Base-by-base conservation (phyloP, 1,140 invertebrate species). In the Galleria mellonella region DNA sequence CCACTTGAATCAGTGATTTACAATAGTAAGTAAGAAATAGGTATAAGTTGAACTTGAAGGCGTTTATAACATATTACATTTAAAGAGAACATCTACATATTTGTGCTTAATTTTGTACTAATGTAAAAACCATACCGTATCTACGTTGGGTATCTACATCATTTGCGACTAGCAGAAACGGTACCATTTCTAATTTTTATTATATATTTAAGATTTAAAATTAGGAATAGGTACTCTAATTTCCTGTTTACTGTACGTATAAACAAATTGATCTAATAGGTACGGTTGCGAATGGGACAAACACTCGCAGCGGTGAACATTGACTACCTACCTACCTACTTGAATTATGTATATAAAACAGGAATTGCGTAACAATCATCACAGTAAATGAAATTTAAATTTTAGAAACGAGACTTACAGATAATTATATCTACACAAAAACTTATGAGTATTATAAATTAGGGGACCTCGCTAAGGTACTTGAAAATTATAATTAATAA, bases 401-500 rank as follows among this genome's bases (percentile, higher is more conserved):
- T 53, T 57, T 43, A 51, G 51, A 62, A 66, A 66, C 60, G 46
- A 58, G 57, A 36, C 56, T 63, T 71, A 71, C 39, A 45, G 27
- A 42, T 58, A 63, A 48, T 50, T 60, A 66, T 62, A 63, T 62
- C 51, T 84, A 73, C 62, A 70, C 55, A 78, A 64, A 79, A 82
- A 74, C 74, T 74, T 85, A 84, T 83, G 82, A 85, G 82, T 85
- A 85, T 85, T 85, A 85, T 85, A 82, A 85, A 85, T 81, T 74
- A 73, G 47, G 65, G 67, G 71, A 64, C 65, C 53, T 72, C 53
- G 58, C 62, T 71, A 71, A 23, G 17, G 45, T 47, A 72, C 47
- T 74, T 63, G 66, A 72, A 79, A 82, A 23, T 23, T 23, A 77
- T 82, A 78, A 85, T 85, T 83, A 83, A 83, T 83, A 85, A 72